Conservation (phyloP, 2,113 vertebrate species). For the Oncorhynchus tshawytscha region DNA sequence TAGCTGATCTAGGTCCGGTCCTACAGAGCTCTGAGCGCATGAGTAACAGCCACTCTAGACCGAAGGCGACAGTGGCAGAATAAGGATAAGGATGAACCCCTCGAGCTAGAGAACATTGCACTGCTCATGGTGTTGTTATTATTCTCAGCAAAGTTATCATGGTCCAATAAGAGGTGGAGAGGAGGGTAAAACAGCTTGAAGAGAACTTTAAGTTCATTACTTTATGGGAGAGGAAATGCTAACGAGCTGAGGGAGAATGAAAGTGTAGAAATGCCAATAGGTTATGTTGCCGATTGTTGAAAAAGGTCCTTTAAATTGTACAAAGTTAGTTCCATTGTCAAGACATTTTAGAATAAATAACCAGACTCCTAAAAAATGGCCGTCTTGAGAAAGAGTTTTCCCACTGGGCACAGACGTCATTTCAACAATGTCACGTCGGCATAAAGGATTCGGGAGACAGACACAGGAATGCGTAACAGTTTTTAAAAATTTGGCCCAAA, state of each 20-base stretch:
- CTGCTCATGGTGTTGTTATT: conserved; percentile 31
- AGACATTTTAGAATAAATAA: too few species aligned
- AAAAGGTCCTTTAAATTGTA: conserved; percentile 31
- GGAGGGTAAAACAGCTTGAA: not conserved
- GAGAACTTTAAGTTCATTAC: too few species aligned
- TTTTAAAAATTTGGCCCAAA: too few species aligned
- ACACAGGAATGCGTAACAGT: too few species aligned
- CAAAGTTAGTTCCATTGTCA: too few species aligned
- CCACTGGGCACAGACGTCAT: too few species aligned
- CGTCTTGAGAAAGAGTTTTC: too few species aligned
- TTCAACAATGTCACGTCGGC: too few species aligned
- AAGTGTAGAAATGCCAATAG: not conserved
- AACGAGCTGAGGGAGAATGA: not conserved
- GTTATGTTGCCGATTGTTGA: conserved; percentile 12
- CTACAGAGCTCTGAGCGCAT: conserved; percentile 33
- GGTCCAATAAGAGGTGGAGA: not conserved
- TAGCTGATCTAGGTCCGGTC: conserved; percentile 25
- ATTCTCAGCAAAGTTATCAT: conserved; percentile 4
- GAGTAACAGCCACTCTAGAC: conserved; percentile 37
- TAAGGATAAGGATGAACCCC: conserved; percentile 17
- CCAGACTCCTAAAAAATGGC: too few species aligned
- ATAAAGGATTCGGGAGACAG: too few species aligned
- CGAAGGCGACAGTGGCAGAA: conserved; percentile 16
- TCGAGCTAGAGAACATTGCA: conserved; percentile 27
- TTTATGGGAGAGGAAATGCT: not conserved